Conservation (phyloP, 2,797 vertebrate genomes). For the Acipenser transmontanus region DNA sequence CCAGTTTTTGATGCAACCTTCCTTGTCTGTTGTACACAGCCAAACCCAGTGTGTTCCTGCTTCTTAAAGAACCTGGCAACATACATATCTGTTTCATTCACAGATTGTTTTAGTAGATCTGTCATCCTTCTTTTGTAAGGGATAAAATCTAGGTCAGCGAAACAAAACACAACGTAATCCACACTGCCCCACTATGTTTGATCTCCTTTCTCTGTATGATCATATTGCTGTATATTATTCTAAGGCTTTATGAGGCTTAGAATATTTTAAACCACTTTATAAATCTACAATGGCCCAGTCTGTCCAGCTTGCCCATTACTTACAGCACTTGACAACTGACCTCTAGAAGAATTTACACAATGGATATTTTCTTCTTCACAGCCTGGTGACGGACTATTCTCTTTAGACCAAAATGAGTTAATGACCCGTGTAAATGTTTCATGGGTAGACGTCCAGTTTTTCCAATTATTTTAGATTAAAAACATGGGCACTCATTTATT, state of each 20-base stretch:
- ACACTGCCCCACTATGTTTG: not conserved
- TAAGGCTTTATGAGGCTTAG: too few relatives aligned
- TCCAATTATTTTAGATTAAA: conserved; percentile 5
- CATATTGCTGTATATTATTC: too few relatives aligned
- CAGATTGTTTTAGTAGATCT: not conserved
- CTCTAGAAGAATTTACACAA: not conserved
- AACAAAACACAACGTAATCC: not conserved
- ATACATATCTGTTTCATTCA: not conserved
- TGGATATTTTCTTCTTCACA: too few relatives aligned
- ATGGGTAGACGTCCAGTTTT: not conserved
- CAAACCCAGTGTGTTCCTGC: not conserved
- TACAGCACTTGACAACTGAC: not conserved
- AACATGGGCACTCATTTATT: conserved; percentile 20
- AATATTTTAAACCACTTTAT: too few relatives aligned
- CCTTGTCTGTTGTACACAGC: not conserved
- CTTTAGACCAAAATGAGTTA: not conserved
- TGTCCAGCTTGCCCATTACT: not conserved
- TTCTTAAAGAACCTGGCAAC: conserved; percentile 2
- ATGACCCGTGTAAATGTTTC: not conserved
- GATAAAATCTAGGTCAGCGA: not conserved
- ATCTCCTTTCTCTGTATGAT: too few relatives aligned
- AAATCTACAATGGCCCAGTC: too few relatives aligned
- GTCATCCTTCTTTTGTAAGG: not conserved
- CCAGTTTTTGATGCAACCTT: not conserved
- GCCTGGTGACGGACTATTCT: not conserved